Conservation (phyloP, 2,888 invertebrate species). For the Limnephilus rhombicus region DNA sequence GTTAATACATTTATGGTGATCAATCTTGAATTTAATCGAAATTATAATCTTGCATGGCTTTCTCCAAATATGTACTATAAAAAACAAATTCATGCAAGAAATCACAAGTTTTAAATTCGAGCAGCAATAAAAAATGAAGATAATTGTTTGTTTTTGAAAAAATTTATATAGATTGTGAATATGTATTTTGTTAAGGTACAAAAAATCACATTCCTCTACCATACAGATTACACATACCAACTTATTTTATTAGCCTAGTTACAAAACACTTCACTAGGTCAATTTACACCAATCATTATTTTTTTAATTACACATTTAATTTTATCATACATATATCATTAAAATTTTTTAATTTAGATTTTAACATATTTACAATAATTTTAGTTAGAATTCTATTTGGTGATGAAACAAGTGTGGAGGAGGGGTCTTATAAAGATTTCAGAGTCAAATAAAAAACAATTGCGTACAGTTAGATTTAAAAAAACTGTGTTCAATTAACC, state of each 20-base stretch:
- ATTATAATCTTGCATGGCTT: not conserved
- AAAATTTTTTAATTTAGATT: slow-evolving; percentile 5
- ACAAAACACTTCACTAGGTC: slow-evolving; percentile 45
- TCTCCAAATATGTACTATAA: not conserved
- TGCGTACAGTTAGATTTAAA: not conserved
- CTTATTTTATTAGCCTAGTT: slow-evolving; percentile 40
- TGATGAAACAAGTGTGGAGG: not conserved
- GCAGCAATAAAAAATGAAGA: not conserved
- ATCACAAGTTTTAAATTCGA: not conserved
- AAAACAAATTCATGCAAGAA: not conserved
- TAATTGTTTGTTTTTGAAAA: not conserved
- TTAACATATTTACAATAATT: slow-evolving; percentile 33
- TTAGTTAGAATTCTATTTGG: not conserved
- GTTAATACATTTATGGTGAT: too few relatives aligned
- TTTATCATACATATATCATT: slow-evolving; percentile 4
- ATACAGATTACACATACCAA: slow-evolving; percentile 4
- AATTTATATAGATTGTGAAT: not conserved
- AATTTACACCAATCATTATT: slow-evolving; percentile 30
- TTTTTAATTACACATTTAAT: slow-evolving; percentile 2
- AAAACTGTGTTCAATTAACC: not conserved
- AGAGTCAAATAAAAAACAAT: not conserved
- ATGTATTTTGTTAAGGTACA: not conserved
- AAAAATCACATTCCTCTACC: slow-evolving; percentile 9
- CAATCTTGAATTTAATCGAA: not conserved
- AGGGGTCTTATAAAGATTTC: not conserved